Evolutionary conservation across 2,888 invertebrate species (phyloP).

Genomic region (Sinodicranocentrus sp.): DNA sequence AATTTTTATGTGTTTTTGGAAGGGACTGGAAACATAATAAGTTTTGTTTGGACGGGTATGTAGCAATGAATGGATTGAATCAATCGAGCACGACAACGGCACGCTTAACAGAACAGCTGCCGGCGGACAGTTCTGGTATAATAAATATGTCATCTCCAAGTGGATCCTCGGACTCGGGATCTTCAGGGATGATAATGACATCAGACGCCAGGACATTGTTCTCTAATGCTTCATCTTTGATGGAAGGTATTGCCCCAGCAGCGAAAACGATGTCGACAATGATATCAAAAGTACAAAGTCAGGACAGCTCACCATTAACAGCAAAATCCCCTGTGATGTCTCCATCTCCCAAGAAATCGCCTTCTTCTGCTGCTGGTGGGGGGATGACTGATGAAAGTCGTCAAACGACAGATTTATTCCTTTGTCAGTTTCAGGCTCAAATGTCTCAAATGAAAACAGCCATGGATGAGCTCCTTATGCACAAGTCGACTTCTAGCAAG

Average conservation of each 20-base stretch:
- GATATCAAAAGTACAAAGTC: slow-evolving; percentile 71
- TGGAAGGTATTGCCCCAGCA: slow-evolving; percentile 20
- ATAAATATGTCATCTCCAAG: slow-evolving; percentile 72
- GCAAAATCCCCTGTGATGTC: slow-evolving; percentile 56
- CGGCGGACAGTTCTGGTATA: slow-evolving; percentile 74
- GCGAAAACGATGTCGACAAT: slow-evolving; percentile 50
- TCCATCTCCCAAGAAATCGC: slow-evolving; percentile 42
- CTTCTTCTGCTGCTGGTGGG: slow-evolving; percentile 19
- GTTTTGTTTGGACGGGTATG: no score
- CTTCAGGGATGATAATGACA: slow-evolving; percentile 52
- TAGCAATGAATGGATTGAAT: slow-evolving; percentile 72
- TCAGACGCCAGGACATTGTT: slow-evolving; percentile 14
- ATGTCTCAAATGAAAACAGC: slow-evolving; percentile 76
- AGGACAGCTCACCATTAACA: slow-evolving; percentile 52
- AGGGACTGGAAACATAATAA: no score
- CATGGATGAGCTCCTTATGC: slow-evolving; percentile 72
- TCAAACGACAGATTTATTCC: slow-evolving; percentile 72
- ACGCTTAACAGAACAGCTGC: slow-evolving; percentile 69
- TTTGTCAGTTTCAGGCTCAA: slow-evolving; percentile 76
- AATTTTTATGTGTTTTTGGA: no score
- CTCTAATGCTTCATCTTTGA: slow-evolving; percentile 6
- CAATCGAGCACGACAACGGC: slow-evolving; percentile 25
- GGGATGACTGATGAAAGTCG: slow-evolving; percentile 36
- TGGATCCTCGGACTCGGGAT: slow-evolving; percentile 73
- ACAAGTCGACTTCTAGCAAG: slow-evolving; percentile 14